Base-by-base conservation (phyloP, 2,113 vertebrate genomes). In the Bostrychus sinensis region DNA sequence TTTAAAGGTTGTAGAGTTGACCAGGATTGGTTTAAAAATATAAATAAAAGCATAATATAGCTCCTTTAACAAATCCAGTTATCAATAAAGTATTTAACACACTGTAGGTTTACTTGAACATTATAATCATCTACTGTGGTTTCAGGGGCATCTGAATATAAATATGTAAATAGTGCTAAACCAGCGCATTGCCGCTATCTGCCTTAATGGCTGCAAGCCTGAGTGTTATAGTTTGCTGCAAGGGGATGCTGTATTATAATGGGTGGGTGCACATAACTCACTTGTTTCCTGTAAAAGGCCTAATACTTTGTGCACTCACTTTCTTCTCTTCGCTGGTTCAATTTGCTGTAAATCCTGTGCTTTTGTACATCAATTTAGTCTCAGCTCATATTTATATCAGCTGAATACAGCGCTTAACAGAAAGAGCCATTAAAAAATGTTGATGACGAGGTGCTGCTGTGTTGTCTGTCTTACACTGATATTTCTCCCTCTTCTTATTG, bases 331-430 rank as follows among this genome's bases (percentile, higher is more conserved):
- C 58, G 45, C 72, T 55, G 54, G 45, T 62, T 75, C 75, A 81
- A 81, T 83, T 74, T 69, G 69, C 83, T 56, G 54, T 81, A 83
- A 81, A 86, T 83, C 59, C 54, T n/a, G 12, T 51, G 61, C 71
- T 63, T 67, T 57, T 64, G 53, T 16, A 0, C 14, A 30, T 69
- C 42, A 38, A 62, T 62, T 74, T 25, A 41, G 19, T 3, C 53
- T 5, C 11, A 30, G 2, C 32, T 43, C 16, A 17, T 78, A 76
- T 85, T 82, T 77, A 77, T 72, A 74, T 77, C 0, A 9, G 63
- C 28, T n/a, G 26, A 69, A 48, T 7, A 6, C 60, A 36, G 3
- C 46, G 2, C 36, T 23, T n/a, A n/a, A n/a, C n/a, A n/a, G n/a
- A n/a, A n/a, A n/a, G 34, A 70, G 17, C 70, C 51, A 28, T 61